A percentile compares a stretch with the other conserved stretches of the same genome.
Conservation (phyloP, 2,888 invertebrate genomes). For the Andrena minutula region DNA sequence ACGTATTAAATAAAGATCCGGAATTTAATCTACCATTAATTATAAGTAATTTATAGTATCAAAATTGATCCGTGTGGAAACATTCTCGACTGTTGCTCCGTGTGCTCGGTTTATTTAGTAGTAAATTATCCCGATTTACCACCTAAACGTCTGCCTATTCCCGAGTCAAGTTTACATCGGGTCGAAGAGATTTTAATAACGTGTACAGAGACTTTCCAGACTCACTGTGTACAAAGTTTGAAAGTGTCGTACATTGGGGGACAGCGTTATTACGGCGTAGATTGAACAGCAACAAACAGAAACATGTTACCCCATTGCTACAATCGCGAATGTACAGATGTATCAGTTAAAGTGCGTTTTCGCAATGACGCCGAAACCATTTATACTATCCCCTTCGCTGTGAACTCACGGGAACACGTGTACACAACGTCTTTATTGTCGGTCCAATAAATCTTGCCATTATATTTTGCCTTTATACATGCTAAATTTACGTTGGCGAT, state of each 20-base stretch:
- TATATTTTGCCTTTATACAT: conserved; percentile 67
- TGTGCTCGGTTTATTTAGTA: no score
- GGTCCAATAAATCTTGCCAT: conserved; percentile 69
- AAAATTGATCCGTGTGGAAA: no score
- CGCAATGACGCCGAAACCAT: conserved; percentile 32
- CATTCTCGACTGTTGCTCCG: no score
- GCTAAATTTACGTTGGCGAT: conserved; percentile 52
- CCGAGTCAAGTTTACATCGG: neutral
- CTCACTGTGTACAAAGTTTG: conserved; percentile 15
- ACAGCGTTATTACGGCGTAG: conserved; percentile 7
- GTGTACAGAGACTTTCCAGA: neutral
- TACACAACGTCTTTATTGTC: conserved; percentile 73
- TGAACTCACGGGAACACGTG: conserved; percentile 47
- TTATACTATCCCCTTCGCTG: conserved; percentile 43
- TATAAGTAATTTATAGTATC: no score
- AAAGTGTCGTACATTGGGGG: conserved; percentile 30
- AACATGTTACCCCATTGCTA: conserved; percentile 29
- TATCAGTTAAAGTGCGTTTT: conserved; percentile 38
- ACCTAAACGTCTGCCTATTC: neutral
- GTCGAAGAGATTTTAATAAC: neutral
- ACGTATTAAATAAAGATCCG: no score
- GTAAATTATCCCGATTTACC: no score
- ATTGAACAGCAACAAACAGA: conserved; percentile 30
- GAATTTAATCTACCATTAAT: no score
- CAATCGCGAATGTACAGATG: conserved; percentile 53